These are phyloP conservation scores for Streptopelia turtur DNA, from an alignment of 2,797 vertebrate species.

Conservation along the genomic window DNA sequence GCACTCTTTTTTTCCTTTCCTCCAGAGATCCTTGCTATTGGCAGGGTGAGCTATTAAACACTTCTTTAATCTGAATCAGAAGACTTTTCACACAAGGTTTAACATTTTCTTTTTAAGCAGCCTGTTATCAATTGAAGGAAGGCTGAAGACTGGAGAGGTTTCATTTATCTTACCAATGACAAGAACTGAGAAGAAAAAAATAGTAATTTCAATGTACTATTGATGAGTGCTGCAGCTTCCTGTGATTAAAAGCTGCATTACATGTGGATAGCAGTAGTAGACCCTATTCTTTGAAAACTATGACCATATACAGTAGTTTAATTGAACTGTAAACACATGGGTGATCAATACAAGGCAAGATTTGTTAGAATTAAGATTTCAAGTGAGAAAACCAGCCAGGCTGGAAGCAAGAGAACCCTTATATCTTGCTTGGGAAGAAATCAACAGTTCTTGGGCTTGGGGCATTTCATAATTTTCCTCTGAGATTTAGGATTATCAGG, in stretches of 20 bases:
- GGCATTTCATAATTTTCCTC: neutral
- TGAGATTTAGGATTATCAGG: neutral
- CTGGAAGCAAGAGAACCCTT: constrained; percentile 6
- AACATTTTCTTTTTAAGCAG: constrained; percentile 21
- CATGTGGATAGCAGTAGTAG: neutral
- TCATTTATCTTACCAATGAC: constrained; percentile 56
- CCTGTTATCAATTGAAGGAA: constrained; percentile 14
- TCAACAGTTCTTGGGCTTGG: neutral
- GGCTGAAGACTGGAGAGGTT: neutral
- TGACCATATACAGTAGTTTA: neutral
- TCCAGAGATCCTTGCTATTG: constrained; percentile 5
- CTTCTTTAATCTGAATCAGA: constrained; percentile 50
- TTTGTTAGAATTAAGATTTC: constrained; percentile 48
- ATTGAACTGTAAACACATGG: constrained; percentile 35
- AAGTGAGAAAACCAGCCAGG: neutral
- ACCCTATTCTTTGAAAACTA: neutral
- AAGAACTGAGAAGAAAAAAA: constrained; percentile 7
- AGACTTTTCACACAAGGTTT: neutral
- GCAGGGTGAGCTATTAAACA: constrained; percentile 15
- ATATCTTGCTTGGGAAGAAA: neutral
- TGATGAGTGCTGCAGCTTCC: constrained; percentile 17
- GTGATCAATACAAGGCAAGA: constrained; percentile 38
- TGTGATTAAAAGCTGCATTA: constrained; percentile 61
- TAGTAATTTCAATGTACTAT: constrained; percentile 32
- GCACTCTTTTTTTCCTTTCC: neutral